A percentile compares a stretch with the other conserved stretches of the same genome.
Evolutionary conservation across 2,797 vertebrate species (phyloP).

Genomic region (Sparidentex hasta): DNA sequence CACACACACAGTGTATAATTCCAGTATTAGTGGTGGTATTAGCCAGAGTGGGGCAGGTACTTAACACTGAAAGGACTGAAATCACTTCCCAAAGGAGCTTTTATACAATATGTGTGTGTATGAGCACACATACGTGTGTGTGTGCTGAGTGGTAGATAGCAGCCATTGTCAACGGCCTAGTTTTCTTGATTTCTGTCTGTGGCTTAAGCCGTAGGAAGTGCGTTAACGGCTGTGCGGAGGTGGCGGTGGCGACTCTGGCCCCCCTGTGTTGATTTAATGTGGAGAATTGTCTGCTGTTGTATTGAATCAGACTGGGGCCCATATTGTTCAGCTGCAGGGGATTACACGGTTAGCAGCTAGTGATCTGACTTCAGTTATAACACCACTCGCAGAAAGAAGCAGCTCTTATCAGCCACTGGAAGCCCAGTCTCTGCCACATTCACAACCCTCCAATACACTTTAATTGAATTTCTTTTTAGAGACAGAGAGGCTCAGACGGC

Average conservation of each 20-base stretch:
- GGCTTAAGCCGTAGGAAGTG: conserved; percentile 95
- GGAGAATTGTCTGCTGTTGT: conserved; percentile 94
- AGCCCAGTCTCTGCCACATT: conserved; percentile 95
- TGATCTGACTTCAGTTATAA: conserved; percentile 94
- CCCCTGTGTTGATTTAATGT: conserved; percentile 95
- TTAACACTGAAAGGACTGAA: conserved; percentile 83
- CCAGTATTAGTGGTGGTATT: conserved; percentile 79
- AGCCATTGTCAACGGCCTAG: conserved; percentile 79
- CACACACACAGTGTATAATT: conserved; percentile 65
- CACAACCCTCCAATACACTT: conserved; percentile 99
- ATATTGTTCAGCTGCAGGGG: conserved; percentile 94
- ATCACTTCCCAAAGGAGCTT: conserved; percentile 83
- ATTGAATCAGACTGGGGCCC: conserved; percentile 95
- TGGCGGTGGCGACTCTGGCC: conserved; percentile 79
- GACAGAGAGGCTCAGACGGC: conserved; percentile 96
- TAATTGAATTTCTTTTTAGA: conserved; percentile 99
- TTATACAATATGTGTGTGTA: conserved; percentile 70
- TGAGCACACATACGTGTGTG: conserved; percentile 31
- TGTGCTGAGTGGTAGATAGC: conserved; percentile 66
- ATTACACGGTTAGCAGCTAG: conserved; percentile 97
- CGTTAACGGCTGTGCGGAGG: conserved; percentile 82
- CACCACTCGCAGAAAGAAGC: conserved; percentile 83
- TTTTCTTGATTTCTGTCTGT: conserved; percentile 83
- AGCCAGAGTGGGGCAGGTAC: conserved; percentile 81
- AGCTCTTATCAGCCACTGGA: conserved; percentile 94